Base-by-base conservation (phyloP, 1,140 invertebrate species). In the Rhopalosiphum padi region DNA sequence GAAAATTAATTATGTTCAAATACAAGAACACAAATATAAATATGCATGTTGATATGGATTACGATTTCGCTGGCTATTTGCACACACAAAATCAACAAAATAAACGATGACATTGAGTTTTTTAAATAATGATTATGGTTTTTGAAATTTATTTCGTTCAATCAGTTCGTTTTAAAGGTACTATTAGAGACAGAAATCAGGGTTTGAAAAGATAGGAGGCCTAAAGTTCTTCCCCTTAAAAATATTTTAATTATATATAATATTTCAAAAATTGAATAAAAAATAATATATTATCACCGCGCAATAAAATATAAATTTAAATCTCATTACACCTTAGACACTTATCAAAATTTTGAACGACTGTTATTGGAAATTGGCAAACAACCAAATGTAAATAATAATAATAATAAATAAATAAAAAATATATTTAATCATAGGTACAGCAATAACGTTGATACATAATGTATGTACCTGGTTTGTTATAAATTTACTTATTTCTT, bases 1-100 rank as follows among this genome's bases (percentile, higher is more conserved):
- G 23, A 86, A 86, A 86, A 86, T 86, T 86, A 86, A 86, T 86
- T 86, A 86, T 43, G 41, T 86, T 41, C 15, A 68, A 68, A 68
- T 68, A 68, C 60, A n/a, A 68, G 60, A 48, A 48, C 60, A 68
- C 60, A 30, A 30, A n/a, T 0, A 60, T 25, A 11, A n/a, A 68
- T 6, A 11, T 48, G 48, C 15, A 68, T 68, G 18, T 85, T 85
- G 7, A 85, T 41, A 43, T 43, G 41, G 9, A 35, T 85, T 37
- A 83, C 23, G 8, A 21, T 83, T 37, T 83, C 35, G 30, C 30
- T 21, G 37, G 22, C 35, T 43, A 30, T 41, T 85, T 23, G 23
- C 41, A 41, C 83, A 85, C 9, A 22, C 41, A 23, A 23, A 85
- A 41, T 22, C 8, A 11, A 85, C 22, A 41, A 85, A 85, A 85